Evolutionary conservation across 1,140 invertebrate genomes (phyloP).

Genomic region (Tribolium castaneum): DNA sequence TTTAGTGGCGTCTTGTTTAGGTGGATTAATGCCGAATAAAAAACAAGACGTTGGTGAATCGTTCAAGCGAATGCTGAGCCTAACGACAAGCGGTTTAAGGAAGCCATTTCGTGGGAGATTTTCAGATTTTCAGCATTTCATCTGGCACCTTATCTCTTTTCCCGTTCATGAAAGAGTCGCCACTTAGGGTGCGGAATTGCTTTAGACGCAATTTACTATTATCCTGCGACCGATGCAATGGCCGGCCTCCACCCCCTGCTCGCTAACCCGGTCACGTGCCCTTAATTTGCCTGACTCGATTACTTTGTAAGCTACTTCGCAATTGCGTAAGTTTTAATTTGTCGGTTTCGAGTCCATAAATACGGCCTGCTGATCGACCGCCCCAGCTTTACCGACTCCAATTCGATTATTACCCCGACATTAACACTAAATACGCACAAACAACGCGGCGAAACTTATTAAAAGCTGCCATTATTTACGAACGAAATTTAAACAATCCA

Average conservation of each 20-base stretch:
- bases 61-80: conserved; percentile 7
- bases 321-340: conserved; percentile 42
- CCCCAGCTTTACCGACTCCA: conserved; percentile 1
- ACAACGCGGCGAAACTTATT: conserved; percentile 22
- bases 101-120: conserved; percentile 30
- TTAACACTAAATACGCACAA: conserved; percentile 38
- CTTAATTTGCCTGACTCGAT: conserved; percentile 41
- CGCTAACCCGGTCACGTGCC: conserved; percentile 33
- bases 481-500: conserved; percentile 27
- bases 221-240: conserved; percentile 32
- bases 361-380: conserved; percentile 28
- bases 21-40: conserved; percentile 46
- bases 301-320: conserved; percentile 38
- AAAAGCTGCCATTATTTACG: conserved; percentile 14
- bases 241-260: neutral
- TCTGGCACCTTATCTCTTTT: conserved; percentile 35
- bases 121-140: conserved; percentile 34
- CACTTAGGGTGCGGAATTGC: conserved; percentile 34
- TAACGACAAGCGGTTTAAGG: conserved; percentile 20
- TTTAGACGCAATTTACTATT: conserved; percentile 29
- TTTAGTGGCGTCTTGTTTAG: conserved; percentile 50
- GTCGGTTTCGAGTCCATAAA: conserved; percentile 37
- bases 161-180: conserved; percentile 33
- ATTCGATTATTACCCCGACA: conserved; percentile 32
- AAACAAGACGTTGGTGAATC: neutral